Evolutionary conservation across 1,140 invertebrate genomes (phyloP), one percentile per base, ranked within the genome.

Genomic region (Argopecten irradians): DNA sequence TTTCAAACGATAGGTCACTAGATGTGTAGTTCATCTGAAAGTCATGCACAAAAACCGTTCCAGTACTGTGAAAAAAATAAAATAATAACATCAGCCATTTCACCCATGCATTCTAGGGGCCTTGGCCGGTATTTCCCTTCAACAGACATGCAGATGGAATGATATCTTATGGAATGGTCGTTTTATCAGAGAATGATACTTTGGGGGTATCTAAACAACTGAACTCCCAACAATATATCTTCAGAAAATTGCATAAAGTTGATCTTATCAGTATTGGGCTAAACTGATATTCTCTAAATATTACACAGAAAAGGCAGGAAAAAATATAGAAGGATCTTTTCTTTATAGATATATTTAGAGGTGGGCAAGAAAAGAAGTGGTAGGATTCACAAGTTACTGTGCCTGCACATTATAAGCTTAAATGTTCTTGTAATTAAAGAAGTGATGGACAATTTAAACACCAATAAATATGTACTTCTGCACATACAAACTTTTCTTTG

Each of bases 41-140:
- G 43, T 71, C 55, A 71, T 71, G 55, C 55, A 71, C 55, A 71
- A 71, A 71, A 71, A 71, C 55, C 55, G 55, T 71, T 71, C 55
- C 55, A 71, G n/a, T 71, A 71, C 55, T 71, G 55, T 28, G 28
- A 71, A n/a, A 71, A 71, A 71, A 46, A 71, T n/a, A n/a, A n/a
- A n/a, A n/a, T n/a, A n/a, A n/a, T n/a, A n/a, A n/a, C n/a, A 5
- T 71, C 55, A 71, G 55, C 55, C 55, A 71, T 71, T 71, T 71
- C 55, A 71, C 55, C 55, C 55, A 71, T 71, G 55, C 55, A 71
- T 28, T 71, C 55, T 71, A 71, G 55, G n/a, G 55, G 55, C 55
- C 55, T 28, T 46, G 55, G n/a, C 55, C 55, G n/a, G 1, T 28
- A 71, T 5, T 3, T 71, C 55, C 55, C 55, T 71, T n/a, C 55